Evolutionary conservation across 1,140 invertebrate genomes (phyloP), one percentile per base, ranked within the genome.

Genomic region (Drosophila nikananu): DNA sequence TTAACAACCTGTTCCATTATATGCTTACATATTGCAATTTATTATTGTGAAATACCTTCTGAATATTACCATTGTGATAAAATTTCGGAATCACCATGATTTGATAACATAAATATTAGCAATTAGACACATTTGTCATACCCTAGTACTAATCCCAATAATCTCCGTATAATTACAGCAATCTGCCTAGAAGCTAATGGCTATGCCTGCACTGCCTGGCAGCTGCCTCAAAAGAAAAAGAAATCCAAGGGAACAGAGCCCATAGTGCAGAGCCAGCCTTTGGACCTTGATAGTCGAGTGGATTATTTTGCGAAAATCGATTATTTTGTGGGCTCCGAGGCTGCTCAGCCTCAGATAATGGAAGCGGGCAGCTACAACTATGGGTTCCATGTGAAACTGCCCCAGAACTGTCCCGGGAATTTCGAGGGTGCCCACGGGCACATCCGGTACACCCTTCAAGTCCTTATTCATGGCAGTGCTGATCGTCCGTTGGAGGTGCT

Each of bases 371-470:
- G 93, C 46, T 94, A 95, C 68, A 91, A 83, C 32, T 96, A 95
- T 84, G 94, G 94, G 30, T 96, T 96, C 74, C 93, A 89, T n/a
- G 94, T 93, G 63, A 89, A 93, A 25, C 73, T 96, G 30, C 95
- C 95, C 10, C 77, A 82, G n/a, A 94, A 93, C 64, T 93, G 95
- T 51, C 95, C 95, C 7, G 95, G 96, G 49, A 96, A 95, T 41
- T 97, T 96, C 93, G 96, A 96, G 81, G 95, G 95, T 0, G 94
- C 95, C 41, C 94, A 95, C 87, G 96, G 96, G 2, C 94, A 95
- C 77, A 93, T 97, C 55, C 93, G 96, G 17, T 97, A 97, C 86
- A 95, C 94, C 54, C 89, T 96, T 6, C 96, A 96, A 92, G 95
- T 93, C 25, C 66, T 89, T 15, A 30, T 83, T 89, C 96, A 96